These are phyloP conservation scores for Polyommatus iphigenia DNA, from an alignment of 2,888 invertebrate species.

Conservation along the genomic window DNA sequence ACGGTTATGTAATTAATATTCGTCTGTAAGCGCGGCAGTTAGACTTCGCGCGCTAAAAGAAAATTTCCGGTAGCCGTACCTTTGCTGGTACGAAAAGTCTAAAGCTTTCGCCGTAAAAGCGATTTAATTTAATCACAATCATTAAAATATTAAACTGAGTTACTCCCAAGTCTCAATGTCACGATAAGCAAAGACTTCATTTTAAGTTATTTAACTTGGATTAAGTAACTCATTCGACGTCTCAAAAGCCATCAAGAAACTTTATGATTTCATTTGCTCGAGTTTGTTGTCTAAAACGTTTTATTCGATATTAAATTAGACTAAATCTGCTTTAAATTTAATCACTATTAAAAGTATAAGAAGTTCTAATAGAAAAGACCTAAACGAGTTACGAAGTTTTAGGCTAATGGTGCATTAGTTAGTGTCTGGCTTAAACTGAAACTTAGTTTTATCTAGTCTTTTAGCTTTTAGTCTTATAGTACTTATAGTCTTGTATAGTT, in stretches of 20 bases:
- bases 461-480: too few species aligned
- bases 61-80: too few species aligned
- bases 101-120: too few species aligned
- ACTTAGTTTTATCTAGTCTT: background rate
- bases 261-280: slow-evolving; percentile 11
- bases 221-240: background rate
- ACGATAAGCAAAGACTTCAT: background rate
- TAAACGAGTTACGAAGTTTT: background rate
- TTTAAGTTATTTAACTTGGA: slow-evolving; percentile 10
- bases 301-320: background rate
- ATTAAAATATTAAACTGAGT: background rate
- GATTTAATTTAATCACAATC: too few species aligned
- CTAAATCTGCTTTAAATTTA: background rate
- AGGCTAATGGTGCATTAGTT: background rate
- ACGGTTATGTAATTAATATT: too few species aligned
- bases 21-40: too few species aligned
- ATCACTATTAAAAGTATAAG: background rate
- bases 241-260: background rate
- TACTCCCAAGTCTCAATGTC: background rate
- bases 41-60: too few species aligned
- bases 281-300: background rate
- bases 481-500: too few species aligned
- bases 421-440: background rate
- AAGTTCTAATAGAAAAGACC: background rate
- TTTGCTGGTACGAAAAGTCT: too few species aligned